phyloP scores from a whole-genome alignment of 2,888 invertebrate genomes.

The Ennomos erosarius region DNA sequence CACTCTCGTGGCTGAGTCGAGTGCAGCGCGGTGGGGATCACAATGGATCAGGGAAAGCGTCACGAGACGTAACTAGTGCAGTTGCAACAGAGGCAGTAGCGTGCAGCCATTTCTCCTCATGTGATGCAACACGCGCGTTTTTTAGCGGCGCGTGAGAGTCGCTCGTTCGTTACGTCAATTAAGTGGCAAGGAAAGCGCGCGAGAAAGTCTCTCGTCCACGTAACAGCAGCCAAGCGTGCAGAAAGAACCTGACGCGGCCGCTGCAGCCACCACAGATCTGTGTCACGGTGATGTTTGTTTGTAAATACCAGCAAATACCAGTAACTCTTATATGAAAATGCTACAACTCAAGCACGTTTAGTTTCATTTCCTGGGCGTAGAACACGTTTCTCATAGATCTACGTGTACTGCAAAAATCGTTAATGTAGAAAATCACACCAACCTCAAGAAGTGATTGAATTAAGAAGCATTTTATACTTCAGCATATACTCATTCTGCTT shows the following conservation, averaged over 20 bases:
- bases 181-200: conserved; percentile 79
- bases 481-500: no score
- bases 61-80: conserved; percentile 72
- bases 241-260: conserved; percentile 53
- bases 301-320: conserved; percentile 60
- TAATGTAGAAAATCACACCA: neutral
- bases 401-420: neutral
- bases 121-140: conserved; percentile 81
- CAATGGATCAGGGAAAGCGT: conserved; percentile 76
- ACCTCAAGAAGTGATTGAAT: no score
- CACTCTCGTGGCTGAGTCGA: conserved; percentile 39
- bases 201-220: conserved; percentile 77
- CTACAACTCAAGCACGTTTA: conserved; percentile 59
- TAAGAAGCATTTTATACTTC: no score
- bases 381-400: conserved; percentile 46
- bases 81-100: conserved; percentile 74
- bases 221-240: conserved; percentile 64
- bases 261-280: conserved; percentile 56
- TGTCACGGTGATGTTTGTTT: conserved; percentile 79
- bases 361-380: conserved; percentile 48
- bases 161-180: conserved; percentile 83
- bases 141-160: conserved; percentile 77
- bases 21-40: conserved; percentile 56
- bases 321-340: conserved; percentile 50
- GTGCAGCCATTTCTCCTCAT: conserved; percentile 81